Percentiles rank a stretch among this genome's conserved stretches.
Conservation (phyloP, 1,140 invertebrate species). For the Drosophila nasuta region DNA sequence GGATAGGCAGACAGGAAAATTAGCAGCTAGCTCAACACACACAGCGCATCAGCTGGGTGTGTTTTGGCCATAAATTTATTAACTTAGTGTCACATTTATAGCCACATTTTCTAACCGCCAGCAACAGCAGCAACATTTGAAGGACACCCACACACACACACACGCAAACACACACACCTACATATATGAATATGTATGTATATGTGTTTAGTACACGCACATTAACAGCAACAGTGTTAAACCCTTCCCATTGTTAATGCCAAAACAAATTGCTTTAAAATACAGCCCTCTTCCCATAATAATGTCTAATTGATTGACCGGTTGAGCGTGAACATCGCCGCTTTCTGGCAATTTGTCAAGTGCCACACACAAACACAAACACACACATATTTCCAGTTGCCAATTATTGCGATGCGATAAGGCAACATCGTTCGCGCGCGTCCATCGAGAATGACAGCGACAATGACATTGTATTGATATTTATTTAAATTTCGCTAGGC, state of each 20-base stretch:
- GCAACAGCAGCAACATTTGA: constrained; percentile 27
- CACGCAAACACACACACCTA: background rate
- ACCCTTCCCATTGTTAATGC: background rate
- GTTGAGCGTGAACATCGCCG: constrained; percentile 37
- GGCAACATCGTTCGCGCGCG: background rate
- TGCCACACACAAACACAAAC: background rate
- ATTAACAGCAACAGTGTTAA: background rate
- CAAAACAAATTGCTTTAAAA: constrained; percentile 46
- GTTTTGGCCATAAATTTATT: constrained; percentile 82
- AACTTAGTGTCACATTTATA: constrained; percentile 83
- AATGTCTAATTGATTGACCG: constrained; percentile 57
- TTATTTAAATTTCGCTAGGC: background rate
- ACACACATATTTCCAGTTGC: constrained; percentile 21
- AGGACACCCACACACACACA: constrained; percentile 33
- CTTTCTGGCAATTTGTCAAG: constrained; percentile 36
- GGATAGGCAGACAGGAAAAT: constrained; percentile 21
- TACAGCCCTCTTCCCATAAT: constrained; percentile 26
- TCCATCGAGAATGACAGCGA: background rate
- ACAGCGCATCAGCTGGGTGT: constrained; percentile 67
- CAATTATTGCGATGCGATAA: constrained; percentile 25
- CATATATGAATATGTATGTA: background rate
- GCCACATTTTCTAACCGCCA: constrained; percentile 60
- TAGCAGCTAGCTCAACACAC: constrained; percentile 32
- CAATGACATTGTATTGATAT: background rate
- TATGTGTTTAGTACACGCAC: background rate